Evolutionary conservation across 1,140 invertebrate genomes (phyloP), one percentile per base, ranked within the genome.

Genomic region (Leptopilina boulardi): DNA sequence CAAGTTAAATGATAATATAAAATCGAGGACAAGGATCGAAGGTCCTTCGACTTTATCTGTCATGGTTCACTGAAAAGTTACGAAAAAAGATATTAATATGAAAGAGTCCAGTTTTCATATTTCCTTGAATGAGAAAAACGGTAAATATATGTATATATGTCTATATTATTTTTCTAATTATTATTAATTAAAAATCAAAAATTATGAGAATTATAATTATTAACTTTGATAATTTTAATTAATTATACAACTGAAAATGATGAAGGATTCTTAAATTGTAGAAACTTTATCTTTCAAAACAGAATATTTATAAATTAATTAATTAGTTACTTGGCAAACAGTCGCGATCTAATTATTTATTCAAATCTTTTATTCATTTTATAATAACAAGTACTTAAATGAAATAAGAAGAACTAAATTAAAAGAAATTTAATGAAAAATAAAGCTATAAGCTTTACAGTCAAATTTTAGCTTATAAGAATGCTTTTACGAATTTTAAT

Each of bases 1-100:
- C 4, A 15, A 66, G 3, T 34, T 30, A 18, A 13, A 23, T 13
- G 23, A 23, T 19, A 5, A 26, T 5, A 66, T 66, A 15, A 66
- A 30, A 66, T 34, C 59, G 26, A 66, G 59, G 59, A 66, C 59
- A 66, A 66, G 59, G 23, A 34, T 66, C 2, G 23, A 34, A 30
- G 23, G 21, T 66, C 59, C 59, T 66, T 66, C 59, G 26, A 66
- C 26, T 66, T 66, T 66, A 66, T 30, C 56, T 21, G 23, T 66
- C 23, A 66, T 21, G 56, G 56, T n/a, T 30, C 23, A 66, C 11
- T 66, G 56, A 26, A 66, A 66, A 66, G 56, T 66, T 66, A 15
- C n/a, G 11, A 21, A 26, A 30, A 66, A 66, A 66, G 59, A 66
- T 8, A 66, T 23, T n/a, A 23, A 3, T 13, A n/a, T 66, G n/a